These are phyloP conservation scores for Rhinichthys klamathensis DNA, from an alignment of 2,113 vertebrate species.

Conservation along the genomic window DNA sequence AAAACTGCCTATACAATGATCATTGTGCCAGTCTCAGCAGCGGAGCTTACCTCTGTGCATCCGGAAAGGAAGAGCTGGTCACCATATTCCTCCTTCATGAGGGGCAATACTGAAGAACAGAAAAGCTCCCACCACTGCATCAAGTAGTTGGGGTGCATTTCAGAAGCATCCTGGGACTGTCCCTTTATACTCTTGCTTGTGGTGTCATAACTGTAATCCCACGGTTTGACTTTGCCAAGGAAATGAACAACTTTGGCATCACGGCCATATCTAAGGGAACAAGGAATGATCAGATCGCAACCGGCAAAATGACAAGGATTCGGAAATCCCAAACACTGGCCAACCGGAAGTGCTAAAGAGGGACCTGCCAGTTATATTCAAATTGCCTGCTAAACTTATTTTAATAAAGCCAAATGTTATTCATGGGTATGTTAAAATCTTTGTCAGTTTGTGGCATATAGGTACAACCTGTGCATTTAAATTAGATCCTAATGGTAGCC, in stretches of 20 bases:
- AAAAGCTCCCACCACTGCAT: slow-evolving; percentile 91
- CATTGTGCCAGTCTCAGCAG: neutral
- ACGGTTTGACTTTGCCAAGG: slow-evolving; percentile 90
- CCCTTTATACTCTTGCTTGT: slow-evolving; percentile 82
- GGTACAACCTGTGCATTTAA: neutral
- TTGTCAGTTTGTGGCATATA: neutral
- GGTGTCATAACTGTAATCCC: slow-evolving; percentile 87
- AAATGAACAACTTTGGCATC: slow-evolving; percentile 95
- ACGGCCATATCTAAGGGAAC: slow-evolving; percentile 82
- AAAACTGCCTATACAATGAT: neutral
- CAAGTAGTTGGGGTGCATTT: slow-evolving; percentile 85
- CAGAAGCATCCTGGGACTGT: slow-evolving; percentile 71
- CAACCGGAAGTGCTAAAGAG: neutral
- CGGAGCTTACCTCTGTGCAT: slow-evolving; percentile 66
- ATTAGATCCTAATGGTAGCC: neutral
- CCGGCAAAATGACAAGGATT: neutral
- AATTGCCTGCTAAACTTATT: neutral
- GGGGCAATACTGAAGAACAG: slow-evolving; percentile 73
- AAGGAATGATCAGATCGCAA: neutral
- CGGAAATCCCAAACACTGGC: neutral
- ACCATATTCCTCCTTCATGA: slow-evolving; percentile 81
- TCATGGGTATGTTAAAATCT: neutral
- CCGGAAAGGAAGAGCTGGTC: slow-evolving; percentile 71
- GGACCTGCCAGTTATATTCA: neutral
- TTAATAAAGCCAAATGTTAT: neutral